A percentile compares a stretch with the other conserved stretches of the same genome.
Conservation (phyloP, 2,113 vertebrate species). For the Anthoscopus minutus region DNA sequence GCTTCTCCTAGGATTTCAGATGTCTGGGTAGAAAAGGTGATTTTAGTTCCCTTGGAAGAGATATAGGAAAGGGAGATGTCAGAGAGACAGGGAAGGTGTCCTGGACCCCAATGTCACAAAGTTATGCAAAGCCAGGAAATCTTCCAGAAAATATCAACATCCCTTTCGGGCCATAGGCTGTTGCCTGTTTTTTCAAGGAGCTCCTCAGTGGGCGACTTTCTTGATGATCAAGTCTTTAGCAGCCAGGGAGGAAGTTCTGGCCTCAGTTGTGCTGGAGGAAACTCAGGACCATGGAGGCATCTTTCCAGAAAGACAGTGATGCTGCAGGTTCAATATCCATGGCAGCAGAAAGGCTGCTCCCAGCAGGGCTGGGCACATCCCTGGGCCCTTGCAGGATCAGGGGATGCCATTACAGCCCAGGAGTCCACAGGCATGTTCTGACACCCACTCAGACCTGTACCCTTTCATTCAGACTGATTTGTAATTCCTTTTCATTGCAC, state of each 20-base stretch:
- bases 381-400: neutral
- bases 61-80: neutral
- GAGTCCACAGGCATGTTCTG: neutral
- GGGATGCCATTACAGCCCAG: neutral
- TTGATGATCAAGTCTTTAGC: neutral
- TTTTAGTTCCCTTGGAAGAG: neutral
- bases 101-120: neutral
- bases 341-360: neutral
- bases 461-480: constrained; percentile 18
- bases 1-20: neutral
- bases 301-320: neutral
- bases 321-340: accelerated
- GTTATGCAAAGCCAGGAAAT: neutral
- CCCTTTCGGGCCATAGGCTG: neutral
- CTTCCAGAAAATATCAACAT: neutral
- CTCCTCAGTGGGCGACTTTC: neutral
- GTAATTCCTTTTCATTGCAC: constrained; percentile 36
- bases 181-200: neutral
- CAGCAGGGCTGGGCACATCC: neutral
- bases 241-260: neutral
- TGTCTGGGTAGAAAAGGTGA: neutral
- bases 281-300: neutral
- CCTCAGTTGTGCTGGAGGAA: neutral
- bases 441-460: neutral
- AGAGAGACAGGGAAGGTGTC: neutral